These are phyloP conservation scores for Cheilosia soror DNA, from an alignment of 2,888 invertebrate genomes.

Conservation along the genomic window DNA sequence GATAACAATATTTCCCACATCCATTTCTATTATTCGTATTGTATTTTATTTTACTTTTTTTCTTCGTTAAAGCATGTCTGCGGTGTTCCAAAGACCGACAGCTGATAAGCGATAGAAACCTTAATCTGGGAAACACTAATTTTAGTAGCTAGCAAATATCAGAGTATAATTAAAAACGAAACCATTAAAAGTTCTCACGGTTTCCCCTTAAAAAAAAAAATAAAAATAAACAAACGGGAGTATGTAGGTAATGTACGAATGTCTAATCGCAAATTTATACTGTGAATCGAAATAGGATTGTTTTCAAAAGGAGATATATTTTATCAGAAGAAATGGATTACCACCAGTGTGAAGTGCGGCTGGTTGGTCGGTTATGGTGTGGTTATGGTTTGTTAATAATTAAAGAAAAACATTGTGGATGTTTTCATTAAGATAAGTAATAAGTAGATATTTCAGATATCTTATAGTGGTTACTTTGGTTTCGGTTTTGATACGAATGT, in stretches of 20 bases:
- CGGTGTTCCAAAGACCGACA: conserved; percentile 48
- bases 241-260: neutral
- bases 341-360: neutral
- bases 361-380: conserved; percentile 10
- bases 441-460: conserved; percentile 21
- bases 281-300: conserved; percentile 25
- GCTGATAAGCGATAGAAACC: conserved; percentile 54
- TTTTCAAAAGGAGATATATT: neutral
- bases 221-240: no score
- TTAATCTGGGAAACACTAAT: conserved; percentile 56
- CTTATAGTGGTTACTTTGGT: conserved; percentile 1
- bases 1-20: conserved; percentile 65
- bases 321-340: conserved; percentile 42
- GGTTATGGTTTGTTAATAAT: conserved; percentile 30
- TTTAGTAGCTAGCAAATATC: conserved; percentile 39
- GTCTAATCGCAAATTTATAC: neutral
- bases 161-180: conserved; percentile 40
- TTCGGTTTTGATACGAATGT: no score
- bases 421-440: conserved; percentile 47
- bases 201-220: neutral
- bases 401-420: conserved; percentile 47
- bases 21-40: conserved; percentile 32
- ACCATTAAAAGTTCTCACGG: conserved; percentile 60
- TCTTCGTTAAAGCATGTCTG: conserved; percentile 38
- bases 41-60: neutral